Base-by-base conservation (phyloP, 1,140 invertebrate species). In the Zaprionus vittiger region DNA sequence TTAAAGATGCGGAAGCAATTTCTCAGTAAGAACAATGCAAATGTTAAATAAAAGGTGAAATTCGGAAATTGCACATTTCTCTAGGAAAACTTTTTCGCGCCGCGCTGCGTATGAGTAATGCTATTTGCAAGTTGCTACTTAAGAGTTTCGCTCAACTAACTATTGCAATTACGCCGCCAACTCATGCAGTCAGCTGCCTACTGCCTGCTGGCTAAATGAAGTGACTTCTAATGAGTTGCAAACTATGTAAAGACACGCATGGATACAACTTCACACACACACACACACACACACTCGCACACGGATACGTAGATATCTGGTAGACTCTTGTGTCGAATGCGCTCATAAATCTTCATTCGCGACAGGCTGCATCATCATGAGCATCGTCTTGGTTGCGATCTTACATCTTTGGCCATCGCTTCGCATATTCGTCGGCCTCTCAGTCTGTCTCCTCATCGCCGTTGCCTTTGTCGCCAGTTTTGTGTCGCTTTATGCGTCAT, bases 291-390 rank as follows among this genome's bases (percentile, higher is more conserved):
- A 28, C n/a, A 62, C 60, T n/a, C 12, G 41, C 26, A 24, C 37
- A n/a, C 17, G 5, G 34, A 5, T 57, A 31, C 20, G 11, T 28
- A 15, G 3, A 15, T 41, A 6, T 41, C 12, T 49, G 5, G 11
- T 63, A 12, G 26, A 44, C 49, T 61, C 69, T 77, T 77, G 66
- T 81, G 74, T 83, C 77, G 80, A 89, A 89, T 87, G 26, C 49
- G 64, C 65, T 74, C 84, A 89, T 89, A 89, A 89, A 89, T 89
- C 84, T 90, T 89, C 66, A 89, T 73, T 84, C 84, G 64, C 76
- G 67, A 66, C 75, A 73, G 66, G 72, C 47, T 83, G 67, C 67
- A 49, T 83, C 76, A 79, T 81, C 80, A 65, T 77, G 57, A 75
- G 38, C 62, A 75, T 78, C 11, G 22, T 31, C 41, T 34, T 64